phyloP scores from a whole-genome alignment of 2,888 invertebrate genomes.

The Acronicta leporina region DNA sequence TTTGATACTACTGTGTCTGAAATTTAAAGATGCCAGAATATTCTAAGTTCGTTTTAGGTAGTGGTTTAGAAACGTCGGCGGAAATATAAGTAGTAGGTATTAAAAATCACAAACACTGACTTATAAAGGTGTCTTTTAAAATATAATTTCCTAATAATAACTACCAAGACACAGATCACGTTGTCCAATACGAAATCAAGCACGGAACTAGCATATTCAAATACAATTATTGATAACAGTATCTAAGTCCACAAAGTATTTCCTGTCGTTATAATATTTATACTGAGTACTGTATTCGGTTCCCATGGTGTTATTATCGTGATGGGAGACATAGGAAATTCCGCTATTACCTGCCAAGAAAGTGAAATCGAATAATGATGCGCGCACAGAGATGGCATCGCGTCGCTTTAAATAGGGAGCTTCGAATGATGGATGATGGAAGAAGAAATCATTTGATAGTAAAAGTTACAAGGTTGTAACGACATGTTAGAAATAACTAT shows the following conservation, averaged over 20 bases:
- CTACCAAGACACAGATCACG: constrained; percentile 4
- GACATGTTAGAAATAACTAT: constrained; percentile 4
- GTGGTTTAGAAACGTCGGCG: too few relatives aligned
- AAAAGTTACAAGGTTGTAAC: constrained; percentile 28
- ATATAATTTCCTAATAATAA: neutral
- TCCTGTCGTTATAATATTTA: constrained; percentile 56
- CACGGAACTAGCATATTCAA: constrained; percentile 34
- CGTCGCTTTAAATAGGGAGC: constrained; percentile 38
- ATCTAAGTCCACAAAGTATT: constrained; percentile 51
- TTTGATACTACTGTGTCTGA: too few relatives aligned
- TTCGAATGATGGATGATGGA: constrained; percentile 38
- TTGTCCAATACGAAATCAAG: constrained; percentile 26
- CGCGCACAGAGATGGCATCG: constrained; percentile 38
- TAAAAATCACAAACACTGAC: too few relatives aligned
- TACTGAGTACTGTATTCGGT: constrained; percentile 33
- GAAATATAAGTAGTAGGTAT: too few relatives aligned
- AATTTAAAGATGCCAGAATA: too few relatives aligned
- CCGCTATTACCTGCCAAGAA: constrained; percentile 61
- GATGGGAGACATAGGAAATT: constrained; percentile 66
- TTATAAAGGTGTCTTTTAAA: too few relatives aligned
- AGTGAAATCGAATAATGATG: constrained; percentile 69
- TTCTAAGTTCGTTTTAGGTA: too few relatives aligned
- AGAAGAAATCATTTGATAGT: constrained; percentile 14
- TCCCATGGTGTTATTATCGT: constrained; percentile 58
- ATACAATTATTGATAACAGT: constrained; percentile 54